phyloP scores from a whole-genome alignment of 2,113 vertebrate genomes.

The Caranx ignobilis region DNA sequence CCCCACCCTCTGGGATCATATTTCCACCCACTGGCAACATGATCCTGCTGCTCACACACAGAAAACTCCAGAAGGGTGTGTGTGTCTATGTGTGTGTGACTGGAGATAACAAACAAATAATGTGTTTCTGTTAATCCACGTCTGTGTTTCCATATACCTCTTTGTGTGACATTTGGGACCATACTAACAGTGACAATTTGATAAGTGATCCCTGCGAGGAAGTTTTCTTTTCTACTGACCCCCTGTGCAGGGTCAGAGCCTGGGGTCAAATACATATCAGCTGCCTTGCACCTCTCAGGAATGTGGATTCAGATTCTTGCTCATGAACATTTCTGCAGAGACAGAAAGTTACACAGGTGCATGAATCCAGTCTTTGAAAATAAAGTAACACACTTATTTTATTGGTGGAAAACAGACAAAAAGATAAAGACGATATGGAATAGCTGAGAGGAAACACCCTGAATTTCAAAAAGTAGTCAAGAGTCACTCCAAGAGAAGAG shows the following conservation, averaged over 20 bases:
- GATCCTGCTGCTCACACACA: constrained; percentile 57
- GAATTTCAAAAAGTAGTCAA: no score
- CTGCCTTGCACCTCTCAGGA: neutral
- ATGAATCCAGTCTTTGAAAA: neutral
- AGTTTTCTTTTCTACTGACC: neutral
- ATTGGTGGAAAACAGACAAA: neutral
- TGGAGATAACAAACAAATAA: no score
- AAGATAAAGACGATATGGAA: neutral
- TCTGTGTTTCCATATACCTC: neutral
- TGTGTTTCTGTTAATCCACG: neutral
- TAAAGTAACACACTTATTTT: neutral
- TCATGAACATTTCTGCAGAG: constrained; percentile 22
- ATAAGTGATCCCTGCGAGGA: constrained; percentile 5
- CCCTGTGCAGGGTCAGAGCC: neutral
- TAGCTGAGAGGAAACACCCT: no score
- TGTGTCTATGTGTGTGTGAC: constrained; percentile 8
- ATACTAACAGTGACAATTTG: neutral
- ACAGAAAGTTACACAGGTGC: neutral
- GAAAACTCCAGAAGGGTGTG: constrained; percentile 57
- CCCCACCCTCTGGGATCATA: constrained; percentile 76
- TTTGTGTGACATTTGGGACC: constrained; percentile 1
- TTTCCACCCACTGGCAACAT: constrained; percentile 74
- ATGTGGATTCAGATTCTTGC: constrained; percentile 14
- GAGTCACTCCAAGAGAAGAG: no score
- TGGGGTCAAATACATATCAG: constrained; percentile 1